Conservation (phyloP, 2,797 vertebrate genomes). For the Poeciliopsis presidionis region DNA sequence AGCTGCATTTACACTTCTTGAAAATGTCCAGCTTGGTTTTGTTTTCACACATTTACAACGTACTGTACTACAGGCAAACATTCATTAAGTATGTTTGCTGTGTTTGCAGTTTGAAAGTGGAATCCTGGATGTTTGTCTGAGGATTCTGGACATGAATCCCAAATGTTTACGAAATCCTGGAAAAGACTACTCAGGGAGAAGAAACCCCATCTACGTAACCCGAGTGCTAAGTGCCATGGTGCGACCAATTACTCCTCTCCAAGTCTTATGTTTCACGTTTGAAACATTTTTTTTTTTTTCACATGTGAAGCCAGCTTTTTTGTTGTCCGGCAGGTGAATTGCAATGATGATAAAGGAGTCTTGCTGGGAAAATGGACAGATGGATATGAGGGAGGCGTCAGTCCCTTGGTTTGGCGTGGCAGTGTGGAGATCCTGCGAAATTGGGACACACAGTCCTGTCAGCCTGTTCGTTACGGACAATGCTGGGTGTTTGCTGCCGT, state of each 20-base stretch:
- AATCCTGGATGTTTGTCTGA: conserved; percentile 87
- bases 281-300: neutral
- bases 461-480: conserved; percentile 91
- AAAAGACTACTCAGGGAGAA: conserved; percentile 88
- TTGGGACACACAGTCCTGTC: conserved; percentile 85
- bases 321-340: conserved; percentile 87
- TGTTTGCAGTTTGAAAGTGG: conserved; percentile 88
- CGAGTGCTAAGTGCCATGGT: conserved; percentile 95
- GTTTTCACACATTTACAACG: neutral
- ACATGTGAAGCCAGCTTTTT: neutral
- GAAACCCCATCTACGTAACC: conserved; percentile 88
- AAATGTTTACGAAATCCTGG: conserved; percentile 83
- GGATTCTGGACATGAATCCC: conserved; percentile 89
- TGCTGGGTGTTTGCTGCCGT: conserved; percentile 98
- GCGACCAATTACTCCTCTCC: conserved; percentile 40
- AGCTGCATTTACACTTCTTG: neutral
- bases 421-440: conserved; percentile 89
- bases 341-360: conserved; percentile 90
- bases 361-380: conserved; percentile 87
- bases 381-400: conserved; percentile 84
- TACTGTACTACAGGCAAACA: neutral
- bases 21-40: neutral
- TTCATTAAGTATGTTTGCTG: neutral
- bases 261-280: neutral
- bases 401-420: conserved; percentile 90